Evolutionary conservation across 2,113 vertebrate species (phyloP).

Genomic region (Amphilophus citrinellus): DNA sequence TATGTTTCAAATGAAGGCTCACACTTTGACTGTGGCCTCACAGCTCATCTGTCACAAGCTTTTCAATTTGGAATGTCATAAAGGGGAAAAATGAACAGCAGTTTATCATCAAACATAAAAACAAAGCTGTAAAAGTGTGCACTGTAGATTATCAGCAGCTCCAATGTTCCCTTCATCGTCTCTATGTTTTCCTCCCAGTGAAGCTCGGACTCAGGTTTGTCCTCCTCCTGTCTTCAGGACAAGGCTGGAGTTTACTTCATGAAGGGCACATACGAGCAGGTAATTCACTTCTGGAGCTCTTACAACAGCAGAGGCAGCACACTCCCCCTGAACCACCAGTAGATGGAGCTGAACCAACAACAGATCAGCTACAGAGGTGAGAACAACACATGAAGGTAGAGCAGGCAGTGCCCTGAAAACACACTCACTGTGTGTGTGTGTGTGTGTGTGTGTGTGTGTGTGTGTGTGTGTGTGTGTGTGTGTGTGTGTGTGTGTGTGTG

Average conservation of each 20-base stretch:
- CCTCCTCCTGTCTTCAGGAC: conserved; percentile 78
- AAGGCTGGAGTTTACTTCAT: conserved; percentile 90
- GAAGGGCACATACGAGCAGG: conserved; percentile 96
- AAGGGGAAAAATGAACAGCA: too few species aligned
- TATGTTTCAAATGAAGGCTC: too few species aligned
- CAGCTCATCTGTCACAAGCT: too few species aligned
- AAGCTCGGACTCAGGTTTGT: neutral
- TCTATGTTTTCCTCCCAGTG: too few species aligned
- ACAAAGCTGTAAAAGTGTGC: neutral
- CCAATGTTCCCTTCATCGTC: too few species aligned
- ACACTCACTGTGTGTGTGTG: neutral
- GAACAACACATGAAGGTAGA: neutral
- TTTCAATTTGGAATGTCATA: too few species aligned
- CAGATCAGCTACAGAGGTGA: conserved; percentile 92
- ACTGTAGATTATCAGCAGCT: neutral
- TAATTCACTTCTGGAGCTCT: conserved; percentile 90
- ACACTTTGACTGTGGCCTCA: too few species aligned
- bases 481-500: too few species aligned
- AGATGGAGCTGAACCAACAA: conserved; percentile 92
- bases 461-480: too few species aligned
- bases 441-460: neutral
- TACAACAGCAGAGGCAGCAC: conserved; percentile 88
- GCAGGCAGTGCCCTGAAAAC: rapidly evolving
- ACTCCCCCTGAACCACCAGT: conserved; percentile 86
- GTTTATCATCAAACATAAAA: neutral